phyloP scores from a whole-genome alignment of 2,888 invertebrate species.

The Mesodorylaimus sp. region DNA sequence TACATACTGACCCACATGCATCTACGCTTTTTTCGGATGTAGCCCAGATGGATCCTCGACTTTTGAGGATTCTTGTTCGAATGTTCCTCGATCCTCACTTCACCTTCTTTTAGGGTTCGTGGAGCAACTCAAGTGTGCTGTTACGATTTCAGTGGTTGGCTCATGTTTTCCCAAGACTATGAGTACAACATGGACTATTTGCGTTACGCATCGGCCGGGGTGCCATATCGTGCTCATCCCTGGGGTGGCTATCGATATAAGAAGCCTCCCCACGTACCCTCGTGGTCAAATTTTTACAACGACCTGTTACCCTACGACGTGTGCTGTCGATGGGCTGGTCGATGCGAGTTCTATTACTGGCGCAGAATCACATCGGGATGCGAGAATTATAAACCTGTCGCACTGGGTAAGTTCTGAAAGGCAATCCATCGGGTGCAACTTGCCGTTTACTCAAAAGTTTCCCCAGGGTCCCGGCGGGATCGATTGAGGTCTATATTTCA shows the following conservation, averaged over 20 bases:
- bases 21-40: too few relatives aligned
- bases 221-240: constrained; percentile 40
- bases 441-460: too few relatives aligned
- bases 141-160: constrained; percentile 66
- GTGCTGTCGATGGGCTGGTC: constrained; percentile 64
- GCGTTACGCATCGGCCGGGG: constrained; percentile 2
- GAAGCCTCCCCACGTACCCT: constrained; percentile 47
- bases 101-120: neutral
- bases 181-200: constrained; percentile 33
- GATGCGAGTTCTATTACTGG: constrained; percentile 75
- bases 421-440: too few relatives aligned
- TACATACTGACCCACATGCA: too few relatives aligned
- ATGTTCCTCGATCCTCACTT: too few relatives aligned
- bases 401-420: constrained; percentile 42
- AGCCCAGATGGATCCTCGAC: too few relatives aligned
- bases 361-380: constrained; percentile 72
- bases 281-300: constrained; percentile 79
- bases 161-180: constrained; percentile 80
- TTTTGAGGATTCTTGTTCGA: too few relatives aligned
- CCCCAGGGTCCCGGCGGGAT: too few relatives aligned
- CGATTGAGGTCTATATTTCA: too few relatives aligned
- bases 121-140: constrained; percentile 73
- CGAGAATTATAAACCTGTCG: constrained; percentile 74
- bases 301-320: constrained; percentile 77
- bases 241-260: constrained; percentile 74